phyloP scores from a whole-genome alignment of 2,888 invertebrate genomes.

The Mystacides longicornis region DNA sequence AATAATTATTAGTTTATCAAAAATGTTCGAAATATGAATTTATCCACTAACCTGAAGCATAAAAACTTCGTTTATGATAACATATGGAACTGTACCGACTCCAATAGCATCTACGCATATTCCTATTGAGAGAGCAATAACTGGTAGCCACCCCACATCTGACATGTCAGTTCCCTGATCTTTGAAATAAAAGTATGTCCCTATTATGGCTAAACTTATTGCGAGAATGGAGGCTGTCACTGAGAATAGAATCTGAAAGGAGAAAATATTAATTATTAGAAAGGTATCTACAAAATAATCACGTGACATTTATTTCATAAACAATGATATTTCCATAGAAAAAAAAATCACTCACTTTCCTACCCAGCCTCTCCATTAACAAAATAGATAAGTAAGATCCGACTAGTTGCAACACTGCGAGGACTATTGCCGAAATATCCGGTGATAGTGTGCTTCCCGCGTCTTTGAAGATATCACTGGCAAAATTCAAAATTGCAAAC shows the following conservation, averaged over 20 bases:
- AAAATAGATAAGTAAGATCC: slow-evolving; percentile 16
- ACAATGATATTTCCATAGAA: too few relatives aligned
- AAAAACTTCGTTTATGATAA: slow-evolving; percentile 30
- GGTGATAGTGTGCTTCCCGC: slow-evolving; percentile 18
- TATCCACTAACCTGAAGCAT: slow-evolving; percentile 26
- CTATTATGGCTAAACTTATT: slow-evolving; percentile 28
- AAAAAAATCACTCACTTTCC: slow-evolving; percentile 19
- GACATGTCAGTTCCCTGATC: slow-evolving; percentile 18
- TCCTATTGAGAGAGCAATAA: slow-evolving; percentile 28
- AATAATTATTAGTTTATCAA: too few relatives aligned
- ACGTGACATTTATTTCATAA: too few relatives aligned
- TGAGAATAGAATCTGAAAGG: slow-evolving; percentile 32
- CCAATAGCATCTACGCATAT: slow-evolving; percentile 29
- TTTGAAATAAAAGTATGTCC: slow-evolving; percentile 30
- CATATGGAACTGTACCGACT: slow-evolving; percentile 31
- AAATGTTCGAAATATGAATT: too few relatives aligned
- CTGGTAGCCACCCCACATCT: slow-evolving; percentile 28
- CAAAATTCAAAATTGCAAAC: slow-evolving; percentile 32
- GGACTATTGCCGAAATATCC: slow-evolving; percentile 11
- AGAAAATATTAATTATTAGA: too few relatives aligned
- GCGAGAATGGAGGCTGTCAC: slow-evolving; percentile 31
- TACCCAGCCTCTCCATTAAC: slow-evolving; percentile 15
- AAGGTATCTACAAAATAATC: too few relatives aligned
- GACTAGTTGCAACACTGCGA: slow-evolving; percentile 13
- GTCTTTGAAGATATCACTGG: slow-evolving; percentile 29